Evolutionary conservation across 1,140 invertebrate species (phyloP).

Genomic region (Hyles euphorbiae): DNA sequence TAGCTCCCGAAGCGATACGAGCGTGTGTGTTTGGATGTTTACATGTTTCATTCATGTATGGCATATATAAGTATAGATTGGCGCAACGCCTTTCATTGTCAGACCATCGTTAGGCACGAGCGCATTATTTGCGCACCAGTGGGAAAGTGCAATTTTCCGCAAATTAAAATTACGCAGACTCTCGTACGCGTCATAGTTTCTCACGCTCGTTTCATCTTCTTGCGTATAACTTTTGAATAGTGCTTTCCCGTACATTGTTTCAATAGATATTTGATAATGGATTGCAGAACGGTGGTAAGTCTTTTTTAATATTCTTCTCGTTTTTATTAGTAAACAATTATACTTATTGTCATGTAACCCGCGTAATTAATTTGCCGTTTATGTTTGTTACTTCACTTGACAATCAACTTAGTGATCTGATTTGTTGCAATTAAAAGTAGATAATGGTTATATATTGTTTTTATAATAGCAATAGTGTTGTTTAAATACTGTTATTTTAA

Average conservation of each 20-base stretch:
- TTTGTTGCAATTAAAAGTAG: too few relatives aligned
- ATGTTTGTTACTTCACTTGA: too few relatives aligned
- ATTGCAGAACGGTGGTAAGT: conserved; percentile 57
- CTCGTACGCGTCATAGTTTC: conserved; percentile 16
- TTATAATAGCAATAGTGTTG: too few relatives aligned
- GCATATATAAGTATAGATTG: conserved; percentile 57
- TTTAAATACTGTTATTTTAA: too few relatives aligned
- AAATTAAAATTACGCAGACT: conserved; percentile 8
- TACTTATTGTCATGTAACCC: too few relatives aligned
- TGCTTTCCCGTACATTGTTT: conserved; percentile 54
- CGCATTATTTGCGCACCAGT: conserved; percentile 30
- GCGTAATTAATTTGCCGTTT: too few relatives aligned
- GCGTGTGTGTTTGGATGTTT: too few relatives aligned
- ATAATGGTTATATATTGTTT: too few relatives aligned
- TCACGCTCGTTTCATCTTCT: conserved; percentile 34
- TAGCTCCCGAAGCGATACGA: too few relatives aligned
- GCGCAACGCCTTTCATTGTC: conserved; percentile 47
- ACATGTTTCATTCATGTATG: conserved; percentile 26
- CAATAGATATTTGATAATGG: conserved; percentile 49
- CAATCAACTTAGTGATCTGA: too few relatives aligned
- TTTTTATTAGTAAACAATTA: background rate
- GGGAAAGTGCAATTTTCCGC: conserved; percentile 36
- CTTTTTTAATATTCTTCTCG: conserved; percentile 19
- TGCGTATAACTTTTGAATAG: conserved; percentile 24
- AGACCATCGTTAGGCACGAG: conserved; percentile 26